Evolutionary conservation across 2,888 invertebrate genomes (phyloP), one percentile per base, ranked within the genome.

Genomic region (Bembecia ichneumoniformis): DNA sequence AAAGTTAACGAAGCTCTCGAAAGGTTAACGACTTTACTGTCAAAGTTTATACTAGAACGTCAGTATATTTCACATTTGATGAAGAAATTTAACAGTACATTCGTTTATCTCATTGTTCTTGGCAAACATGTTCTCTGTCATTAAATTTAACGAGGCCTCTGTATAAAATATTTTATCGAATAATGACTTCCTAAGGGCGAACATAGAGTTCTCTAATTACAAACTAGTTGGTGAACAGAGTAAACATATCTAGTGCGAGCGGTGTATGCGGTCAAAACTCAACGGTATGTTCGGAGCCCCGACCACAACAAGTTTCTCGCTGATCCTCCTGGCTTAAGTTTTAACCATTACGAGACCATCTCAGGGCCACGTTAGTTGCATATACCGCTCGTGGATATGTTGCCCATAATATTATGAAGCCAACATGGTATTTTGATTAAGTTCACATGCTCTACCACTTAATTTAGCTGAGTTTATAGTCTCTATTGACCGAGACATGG

Each of bases 141-240:
- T 40, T 40, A 40, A n/a, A 14, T 40, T 40, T 40, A 40, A 40
- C 14, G 40, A 40, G 40, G 4, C n/a, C 40, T 40, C 13, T 7
- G 5, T 11, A 40, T 40, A 40, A 11, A 40, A 40, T 14, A 11
- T 40, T 11, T 40, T n/a, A 40, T 40, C n/a, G n/a, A 40, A 40
- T 17, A 44, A 54, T 60, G 62, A 64, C 63, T 63, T 62, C 56
- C 62, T 64, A 62, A 58, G 49, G 52, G 64, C 62, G 66, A 70
- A 68, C 63, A 67, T 54, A 58, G 65, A 71, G 66, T 68, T 68
- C 66, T 63, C 68, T 66, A 73, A 75, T 75, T 71, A 75, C 65
- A 60, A 64, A 68, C 67, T 66, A 68, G 66, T 67, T 63, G 68
- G 28, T 69, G 62, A 64, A 64, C 67, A 63, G 59, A 61, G 67